These are phyloP conservation scores for Drosophila subpulchrella DNA, from an alignment of 1,140 invertebrate species.

Conservation along the genomic window DNA sequence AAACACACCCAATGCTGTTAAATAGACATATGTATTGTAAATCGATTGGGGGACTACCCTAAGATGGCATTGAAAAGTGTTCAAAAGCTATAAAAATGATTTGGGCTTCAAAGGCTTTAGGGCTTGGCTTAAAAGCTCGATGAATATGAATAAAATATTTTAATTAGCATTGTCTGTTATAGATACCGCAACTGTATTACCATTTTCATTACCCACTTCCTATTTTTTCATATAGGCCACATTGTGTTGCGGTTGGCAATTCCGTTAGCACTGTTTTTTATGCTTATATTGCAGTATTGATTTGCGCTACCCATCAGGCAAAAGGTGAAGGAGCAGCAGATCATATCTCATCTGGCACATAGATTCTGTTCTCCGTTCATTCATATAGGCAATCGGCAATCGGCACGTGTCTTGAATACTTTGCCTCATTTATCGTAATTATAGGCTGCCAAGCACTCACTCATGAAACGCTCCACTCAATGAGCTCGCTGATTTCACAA, in stretches of 20 bases:
- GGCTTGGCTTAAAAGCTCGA: background rate
- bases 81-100: conserved; percentile 4
- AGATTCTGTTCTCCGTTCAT: conserved; percentile 20
- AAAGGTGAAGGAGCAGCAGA: conserved; percentile 23
- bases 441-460: conserved; percentile 16
- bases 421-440: conserved; percentile 37
- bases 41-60: conserved; percentile 21
- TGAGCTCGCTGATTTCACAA: conserved; percentile 19
- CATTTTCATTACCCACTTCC: conserved; percentile 22
- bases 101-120: conserved; percentile 18
- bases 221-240: conserved; percentile 2
- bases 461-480: conserved; percentile 29
- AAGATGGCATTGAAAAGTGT: conserved; percentile 25
- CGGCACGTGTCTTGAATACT: conserved; percentile 21
- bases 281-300: conserved; percentile 2
- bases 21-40: conserved; percentile 28
- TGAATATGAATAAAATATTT: conserved; percentile 29
- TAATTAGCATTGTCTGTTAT: conserved; percentile 9
- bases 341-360: conserved; percentile 6
- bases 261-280: conserved; percentile 35
- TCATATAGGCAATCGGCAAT: conserved; percentile 8
- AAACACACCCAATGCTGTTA: conserved; percentile 46
- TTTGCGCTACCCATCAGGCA: no score
- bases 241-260: background rate
- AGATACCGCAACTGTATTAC: conserved; percentile 12